A percentile compares a stretch with the other conserved stretches of the same genome.
Conservation (phyloP, 2,113 vertebrate species). For the Apteryx mantelli region DNA sequence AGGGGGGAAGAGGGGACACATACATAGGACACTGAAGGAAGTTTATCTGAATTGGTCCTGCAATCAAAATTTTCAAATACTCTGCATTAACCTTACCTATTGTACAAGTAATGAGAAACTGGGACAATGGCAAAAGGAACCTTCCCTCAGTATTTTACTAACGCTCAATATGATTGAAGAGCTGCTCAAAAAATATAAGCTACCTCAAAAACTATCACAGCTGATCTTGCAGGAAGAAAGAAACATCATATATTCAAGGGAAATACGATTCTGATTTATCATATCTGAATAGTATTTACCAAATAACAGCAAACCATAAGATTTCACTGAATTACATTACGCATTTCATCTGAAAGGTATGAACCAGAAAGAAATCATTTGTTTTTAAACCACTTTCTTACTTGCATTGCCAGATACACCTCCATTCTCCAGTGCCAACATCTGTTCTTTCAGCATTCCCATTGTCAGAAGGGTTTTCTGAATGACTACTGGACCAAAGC, state of each 20-base stretch:
- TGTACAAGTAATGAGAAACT: not conserved
- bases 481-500: slow-evolving; percentile 84
- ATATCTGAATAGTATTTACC: not conserved
- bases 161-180: not conserved
- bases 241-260: not conserved
- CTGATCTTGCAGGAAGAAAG: not conserved
- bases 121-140: not conserved
- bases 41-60: not conserved
- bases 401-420: slow-evolving; percentile 95
- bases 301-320: not conserved
- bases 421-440: slow-evolving; percentile 81
- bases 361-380: not conserved
- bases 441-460: slow-evolving; percentile 61
- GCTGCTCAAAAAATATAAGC: not conserved
- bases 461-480: slow-evolving; percentile 67
- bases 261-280: not conserved
- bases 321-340: not conserved
- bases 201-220: not conserved
- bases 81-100: not conserved
- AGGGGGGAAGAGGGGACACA: not conserved
- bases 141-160: not conserved
- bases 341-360: not conserved
- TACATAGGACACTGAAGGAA: not conserved
- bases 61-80: not conserved
- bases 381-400: slow-evolving; percentile 73